A percentile compares a stretch with the other conserved stretches of the same genome.
phyloP scores from a whole-genome alignment of 1,140 invertebrate species.

The Aphelinus certus region DNA sequence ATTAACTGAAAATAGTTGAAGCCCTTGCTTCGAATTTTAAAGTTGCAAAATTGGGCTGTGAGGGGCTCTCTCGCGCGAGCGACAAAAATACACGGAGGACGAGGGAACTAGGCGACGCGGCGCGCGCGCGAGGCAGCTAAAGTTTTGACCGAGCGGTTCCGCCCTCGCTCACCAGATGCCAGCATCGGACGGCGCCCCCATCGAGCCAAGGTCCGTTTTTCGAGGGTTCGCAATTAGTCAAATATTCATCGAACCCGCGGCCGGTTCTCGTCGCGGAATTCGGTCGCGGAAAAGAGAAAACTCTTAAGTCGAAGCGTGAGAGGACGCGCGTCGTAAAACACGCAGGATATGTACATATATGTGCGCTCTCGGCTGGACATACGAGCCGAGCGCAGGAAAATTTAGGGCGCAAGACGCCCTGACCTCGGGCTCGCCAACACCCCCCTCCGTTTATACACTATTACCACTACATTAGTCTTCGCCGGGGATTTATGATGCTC shows the following conservation, averaged over 20 bases:
- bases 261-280: too few species aligned
- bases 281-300: too few species aligned
- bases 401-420: constrained; percentile 64
- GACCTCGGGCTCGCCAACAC: constrained; percentile 58
- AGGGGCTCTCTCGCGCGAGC: not conserved
- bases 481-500: constrained; percentile 61
- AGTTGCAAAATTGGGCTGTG: constrained; percentile 23
- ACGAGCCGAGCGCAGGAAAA: constrained; percentile 29
- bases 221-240: too few species aligned
- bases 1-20: constrained; percentile 39
- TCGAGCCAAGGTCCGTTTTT: not conserved
- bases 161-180: constrained; percentile 42
- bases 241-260: too few species aligned
- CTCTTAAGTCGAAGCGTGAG: too few species aligned
- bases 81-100: not conserved
- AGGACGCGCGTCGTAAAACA: too few species aligned
- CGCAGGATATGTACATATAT: too few species aligned
- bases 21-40: constrained; percentile 35
- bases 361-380: too few species aligned
- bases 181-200: constrained; percentile 43
- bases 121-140: constrained; percentile 36
- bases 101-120: too few species aligned
- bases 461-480: constrained; percentile 67
- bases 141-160: constrained; percentile 41
- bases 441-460: constrained; percentile 65